phyloP scores from a whole-genome alignment of 2,797 vertebrate genomes.

The Trachurus trachurus region DNA sequence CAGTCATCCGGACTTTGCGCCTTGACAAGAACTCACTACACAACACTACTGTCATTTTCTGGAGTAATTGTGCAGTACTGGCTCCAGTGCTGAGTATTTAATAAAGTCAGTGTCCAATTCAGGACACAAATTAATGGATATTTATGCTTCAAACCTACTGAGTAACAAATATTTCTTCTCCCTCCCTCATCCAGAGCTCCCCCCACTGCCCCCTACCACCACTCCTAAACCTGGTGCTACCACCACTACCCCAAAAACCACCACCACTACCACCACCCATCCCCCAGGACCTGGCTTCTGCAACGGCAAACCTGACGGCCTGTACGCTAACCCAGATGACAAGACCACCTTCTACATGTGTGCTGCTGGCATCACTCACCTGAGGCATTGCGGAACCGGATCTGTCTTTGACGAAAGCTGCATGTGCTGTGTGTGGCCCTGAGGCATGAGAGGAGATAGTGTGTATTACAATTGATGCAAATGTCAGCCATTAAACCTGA shows the following conservation, averaged over 20 bases:
- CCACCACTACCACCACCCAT: conserved; percentile 43
- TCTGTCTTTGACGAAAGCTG: conserved; percentile 69
- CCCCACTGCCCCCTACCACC: conserved; percentile 46
- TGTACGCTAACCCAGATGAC: conserved; percentile 60
- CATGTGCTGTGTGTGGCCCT: conserved; percentile 78
- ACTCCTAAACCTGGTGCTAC: conserved; percentile 30
- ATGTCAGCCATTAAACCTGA: conserved; percentile 23
- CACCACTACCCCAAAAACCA: conserved; percentile 44
- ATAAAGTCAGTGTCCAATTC: background rate
- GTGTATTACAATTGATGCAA: conserved; percentile 18
- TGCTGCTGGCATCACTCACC: conserved; percentile 50
- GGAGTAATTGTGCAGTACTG: background rate
- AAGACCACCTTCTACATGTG: conserved; percentile 68
- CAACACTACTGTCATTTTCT: background rate
- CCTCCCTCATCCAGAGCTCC: conserved; percentile 36
- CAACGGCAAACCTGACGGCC: conserved; percentile 71
- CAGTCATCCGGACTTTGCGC: no score
- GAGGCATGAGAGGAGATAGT: conserved; percentile 6
- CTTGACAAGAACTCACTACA: no score
- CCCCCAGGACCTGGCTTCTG: conserved; percentile 62
- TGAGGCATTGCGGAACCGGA: conserved; percentile 49
- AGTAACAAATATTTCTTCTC: background rate
- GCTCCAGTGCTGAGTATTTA: background rate
- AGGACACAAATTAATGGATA: background rate
- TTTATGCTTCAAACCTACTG: background rate